Evolutionary conservation across 2,888 invertebrate genomes (phyloP), one percentile per base, ranked within the genome.

Genomic region (Lithosia quadra): DNA sequence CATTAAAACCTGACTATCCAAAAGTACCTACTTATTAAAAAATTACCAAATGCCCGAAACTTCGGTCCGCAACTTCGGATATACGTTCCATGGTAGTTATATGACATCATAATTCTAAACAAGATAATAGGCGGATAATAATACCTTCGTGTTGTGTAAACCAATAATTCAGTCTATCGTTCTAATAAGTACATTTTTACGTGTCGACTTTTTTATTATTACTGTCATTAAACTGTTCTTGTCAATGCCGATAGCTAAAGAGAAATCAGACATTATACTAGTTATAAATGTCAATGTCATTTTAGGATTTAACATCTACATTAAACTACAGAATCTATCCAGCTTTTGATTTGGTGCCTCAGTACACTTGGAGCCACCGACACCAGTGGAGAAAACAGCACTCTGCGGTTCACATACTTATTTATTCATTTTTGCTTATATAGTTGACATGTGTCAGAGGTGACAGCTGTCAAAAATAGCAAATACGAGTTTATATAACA

Each of bases 101-200:
- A 39, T 24, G 22, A 59, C 13, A 34, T 61, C 43, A 61, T 61
- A 18, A 62, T 63, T 33, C 21, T 63, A 21, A 21, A 49, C 21
- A 33, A 33, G 53, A 10, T 53, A 49, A 63, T 63, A 33, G n/a
- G n/a, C 60, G 4, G 18, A 5, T 63, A 63, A 63, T 63, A 13
- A 33, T 63, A 63, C n/a, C 49, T 15, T 33, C 11, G 62, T 62
- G 36, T 43, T 24, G 11, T 24, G 56, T 56, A n/a, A 62, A 49
- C 24, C 18, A 28, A 28, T 60, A 36, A 28, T 62, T 33, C 13
- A 28, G 49, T 49, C 7, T 43, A 49, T 43, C 28, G n/a, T 11
- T n/a, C 28, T 33, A 63, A 49, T 63, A n/a, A 33, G 49, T 53
- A 49, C 3, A 24, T 62, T n/a, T 49, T 28, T 28, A 28, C 60